phyloP scores from a whole-genome alignment of 2,113 vertebrate species.

The Aspidoscelis tigris region DNA sequence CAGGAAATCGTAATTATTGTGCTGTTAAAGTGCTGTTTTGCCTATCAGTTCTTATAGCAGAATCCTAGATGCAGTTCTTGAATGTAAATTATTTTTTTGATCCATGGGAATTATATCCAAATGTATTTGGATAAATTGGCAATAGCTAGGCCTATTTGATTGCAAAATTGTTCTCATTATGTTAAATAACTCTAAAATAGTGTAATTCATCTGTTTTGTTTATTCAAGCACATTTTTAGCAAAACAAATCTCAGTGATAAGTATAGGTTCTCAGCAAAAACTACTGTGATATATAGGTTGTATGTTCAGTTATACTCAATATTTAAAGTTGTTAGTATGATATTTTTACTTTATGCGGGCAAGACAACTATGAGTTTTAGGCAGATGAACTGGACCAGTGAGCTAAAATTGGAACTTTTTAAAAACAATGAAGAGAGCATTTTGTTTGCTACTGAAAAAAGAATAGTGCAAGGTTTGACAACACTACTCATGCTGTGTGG shows the following conservation, averaged over 20 bases:
- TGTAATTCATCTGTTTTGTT: neutral
- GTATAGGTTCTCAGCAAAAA: neutral
- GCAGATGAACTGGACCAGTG: constrained; percentile 13
- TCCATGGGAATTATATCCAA: neutral
- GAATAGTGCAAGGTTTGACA: neutral
- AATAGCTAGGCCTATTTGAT: neutral
- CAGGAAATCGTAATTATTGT: neutral
- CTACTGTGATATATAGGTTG: neutral
- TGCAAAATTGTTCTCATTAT: neutral
- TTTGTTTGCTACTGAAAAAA: neutral
- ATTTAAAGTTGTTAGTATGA: neutral
- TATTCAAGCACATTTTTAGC: neutral
- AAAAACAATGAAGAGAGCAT: neutral
- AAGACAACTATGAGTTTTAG: neutral
- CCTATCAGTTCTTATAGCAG: neutral
- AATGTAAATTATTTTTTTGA: neutral
- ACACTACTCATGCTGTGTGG: neutral
- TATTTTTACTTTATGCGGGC: neutral
- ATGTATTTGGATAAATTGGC: neutral
- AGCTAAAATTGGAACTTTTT: neutral
- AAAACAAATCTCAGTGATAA: neutral
- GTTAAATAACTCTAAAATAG: neutral
- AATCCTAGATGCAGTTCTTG: neutral
- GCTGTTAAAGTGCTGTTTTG: neutral
- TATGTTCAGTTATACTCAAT: neutral